Base-by-base conservation (phyloP, 2,888 invertebrate genomes). In the Drosophila gaucha region DNA sequence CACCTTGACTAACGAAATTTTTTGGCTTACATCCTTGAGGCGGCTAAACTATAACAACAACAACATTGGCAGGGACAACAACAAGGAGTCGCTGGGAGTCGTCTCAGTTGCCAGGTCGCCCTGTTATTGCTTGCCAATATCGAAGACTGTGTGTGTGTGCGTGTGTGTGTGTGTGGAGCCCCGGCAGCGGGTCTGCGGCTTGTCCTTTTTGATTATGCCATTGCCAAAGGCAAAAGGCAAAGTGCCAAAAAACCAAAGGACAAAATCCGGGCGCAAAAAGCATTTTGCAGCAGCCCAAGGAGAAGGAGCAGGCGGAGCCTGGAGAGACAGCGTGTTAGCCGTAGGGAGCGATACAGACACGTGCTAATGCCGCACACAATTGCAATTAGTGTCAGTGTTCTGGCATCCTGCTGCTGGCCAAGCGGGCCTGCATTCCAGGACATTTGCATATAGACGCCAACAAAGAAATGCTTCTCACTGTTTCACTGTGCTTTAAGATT, bases 321-420 rank as follows among this genome's bases (percentile, higher is more conserved):
- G 16, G 16, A 4, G 28, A 18, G 14, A 26, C n/a, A 30, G 49
- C 10, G 12, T 41, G 38, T 26, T 56, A 49, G 59, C 78, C 70
- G 20, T 30, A 16, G 72, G 72, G 70, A 75, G 35, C 71, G 75
- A 73, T 73, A 71, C 58, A 72, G 74, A 74, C 72, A 74, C 84
- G 80, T 77, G 68, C 80, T 84, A 84, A 83, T 86, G 87, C 78
- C 66, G 74, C 87, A 82, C 69, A 82, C 87, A 86, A 86, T 84
- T 82, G 82, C 82, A 82, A 86, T 82, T 86, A 86, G 82, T 82
- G 82, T 82, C 87, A 86, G 78, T 80, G 86, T 66, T 18, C 31
- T 57, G 59, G 78, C 39, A 33, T 46, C 30, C 55, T 20, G 46
- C n/a, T 28, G 18, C n/a, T 44, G 69, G 66, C 47, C 51, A 58